Conservation (phyloP, 2,113 vertebrate species). For the Sardina pilchardus region DNA sequence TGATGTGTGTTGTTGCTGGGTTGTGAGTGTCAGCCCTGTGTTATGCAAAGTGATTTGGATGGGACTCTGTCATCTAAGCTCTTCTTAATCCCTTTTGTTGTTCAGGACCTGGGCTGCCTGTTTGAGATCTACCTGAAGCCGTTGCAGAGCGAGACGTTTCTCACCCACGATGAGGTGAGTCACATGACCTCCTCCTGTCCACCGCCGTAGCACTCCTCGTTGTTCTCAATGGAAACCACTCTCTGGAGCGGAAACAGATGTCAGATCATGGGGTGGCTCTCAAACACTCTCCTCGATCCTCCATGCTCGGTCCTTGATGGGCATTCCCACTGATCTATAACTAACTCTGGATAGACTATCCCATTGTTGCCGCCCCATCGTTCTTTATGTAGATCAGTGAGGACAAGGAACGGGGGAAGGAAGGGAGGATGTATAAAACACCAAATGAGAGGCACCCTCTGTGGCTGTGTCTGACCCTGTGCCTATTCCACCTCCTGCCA, state of each 20-base stretch:
- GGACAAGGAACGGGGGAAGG: too few relatives aligned
- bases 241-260: background rate
- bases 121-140: slow-evolving; percentile 92
- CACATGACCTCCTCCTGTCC: background rate
- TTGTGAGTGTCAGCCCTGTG: background rate
- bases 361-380: too few relatives aligned
- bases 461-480: background rate
- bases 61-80: background rate
- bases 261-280: too few relatives aligned
- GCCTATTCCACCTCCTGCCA: background rate
- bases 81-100: background rate
- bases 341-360: too few relatives aligned
- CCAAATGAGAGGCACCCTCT: too few relatives aligned
- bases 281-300: too few relatives aligned
- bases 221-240: background rate
- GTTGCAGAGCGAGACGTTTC: slow-evolving; percentile 88
- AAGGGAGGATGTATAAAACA: too few relatives aligned
- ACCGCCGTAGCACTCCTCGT: background rate
- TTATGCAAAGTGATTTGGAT: background rate
- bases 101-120: slow-evolving; percentile 86
- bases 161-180: slow-evolving; percentile 89
- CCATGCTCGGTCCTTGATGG: too few relatives aligned
- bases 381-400: too few relatives aligned
- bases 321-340: too few relatives aligned
- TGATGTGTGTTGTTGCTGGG: background rate